Evolutionary conservation across 2,888 invertebrate species (phyloP).

Genomic region (Dasysyrphus albostriatus): DNA sequence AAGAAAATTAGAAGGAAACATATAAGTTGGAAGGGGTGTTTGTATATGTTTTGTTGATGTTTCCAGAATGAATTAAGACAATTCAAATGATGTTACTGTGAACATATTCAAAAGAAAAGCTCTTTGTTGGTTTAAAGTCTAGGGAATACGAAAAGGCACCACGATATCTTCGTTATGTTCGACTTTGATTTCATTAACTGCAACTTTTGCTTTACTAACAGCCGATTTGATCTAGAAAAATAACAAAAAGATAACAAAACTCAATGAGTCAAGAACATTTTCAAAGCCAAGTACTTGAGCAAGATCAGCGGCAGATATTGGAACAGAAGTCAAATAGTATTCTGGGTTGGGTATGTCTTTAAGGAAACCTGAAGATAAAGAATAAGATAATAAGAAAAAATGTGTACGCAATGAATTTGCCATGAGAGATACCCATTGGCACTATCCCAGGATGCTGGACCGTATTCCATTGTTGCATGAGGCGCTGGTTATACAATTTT

Average conservation of each 20-base stretch:
- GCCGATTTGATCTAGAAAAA: slow-evolving; percentile 88
- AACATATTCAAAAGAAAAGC: slow-evolving; percentile 61
- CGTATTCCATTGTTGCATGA: slow-evolving; percentile 85
- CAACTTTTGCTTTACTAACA: slow-evolving; percentile 88
- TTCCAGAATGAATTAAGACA: slow-evolving; percentile 49
- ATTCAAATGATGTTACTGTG: slow-evolving; percentile 61
- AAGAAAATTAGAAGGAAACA: slow-evolving; percentile 39
- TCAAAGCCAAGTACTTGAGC: slow-evolving; percentile 86
- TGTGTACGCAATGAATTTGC: background rate
- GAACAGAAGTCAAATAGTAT: slow-evolving; percentile 87
- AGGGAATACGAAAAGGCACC: slow-evolving; percentile 93
- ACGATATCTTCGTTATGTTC: slow-evolving; percentile 95
- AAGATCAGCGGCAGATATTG: slow-evolving; percentile 87
- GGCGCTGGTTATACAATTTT: slow-evolving; percentile 87
- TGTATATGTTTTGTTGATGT: slow-evolving; percentile 20
- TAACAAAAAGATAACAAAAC: background rate
- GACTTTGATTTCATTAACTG: slow-evolving; percentile 91
- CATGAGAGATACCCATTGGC: slow-evolving; percentile 78
- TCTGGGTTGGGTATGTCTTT: slow-evolving; percentile 91
- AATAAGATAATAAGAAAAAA: background rate
- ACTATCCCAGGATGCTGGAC: slow-evolving; percentile 81
- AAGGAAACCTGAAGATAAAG: slow-evolving; percentile 84
- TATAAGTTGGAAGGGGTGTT: background rate
- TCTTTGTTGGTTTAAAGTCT: slow-evolving; percentile 79
- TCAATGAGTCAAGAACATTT: background rate